Evolutionary conservation across 2,113 vertebrate genomes (phyloP), one percentile per base, ranked within the genome.

Genomic region (Corydoras maculifer): DNA sequence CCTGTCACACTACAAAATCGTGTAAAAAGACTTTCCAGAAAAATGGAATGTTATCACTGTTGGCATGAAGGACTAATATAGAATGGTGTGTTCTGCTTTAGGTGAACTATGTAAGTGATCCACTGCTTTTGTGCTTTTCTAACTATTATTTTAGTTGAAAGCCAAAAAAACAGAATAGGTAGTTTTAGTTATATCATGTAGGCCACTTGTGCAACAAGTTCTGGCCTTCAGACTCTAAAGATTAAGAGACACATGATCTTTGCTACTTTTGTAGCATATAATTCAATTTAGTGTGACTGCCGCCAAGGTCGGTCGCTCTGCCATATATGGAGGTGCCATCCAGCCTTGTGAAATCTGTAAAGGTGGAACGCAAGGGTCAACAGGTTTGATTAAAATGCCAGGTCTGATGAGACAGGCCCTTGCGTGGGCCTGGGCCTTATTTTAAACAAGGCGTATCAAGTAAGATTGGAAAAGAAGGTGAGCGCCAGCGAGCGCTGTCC

Each of bases 401-500:
- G 49, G 72, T 62, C 13, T 48, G 62, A 58, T 74, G 70, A n/a
- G 50, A 53, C 58, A 9, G 59, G 2, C 8, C 88, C 86, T 88
- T 90, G 88, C 65, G 15, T 48, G 86, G 88, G 85, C 87, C 85
- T 92, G 87, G 87, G 88, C 88, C 91, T 93, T 92, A 92, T 91
- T 91, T 92, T 91, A 93, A 92, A 88, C 91, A 90, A 90, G 90
- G 92, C 90, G 91, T 92, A 92, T 91, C 88, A 88, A 89, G 86
- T 88, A 85, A 87, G 92, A 89, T n/a, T 84, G 87, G 82, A 80
- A 49, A 88, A 87, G 68, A 51, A 30, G 58, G 25, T 60, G 1
- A 8, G 13, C 18, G 53, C 9, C 25, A 61, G 30, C 87, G 89
- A 87, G 87, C 78, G 81, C 78, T 74, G 78, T 80, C 15, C 70